Percentiles rank a stretch among this genome's conserved stretches.
Evolutionary conservation across 2,888 invertebrate genomes (phyloP).

Genomic region (Melieria picta): DNA sequence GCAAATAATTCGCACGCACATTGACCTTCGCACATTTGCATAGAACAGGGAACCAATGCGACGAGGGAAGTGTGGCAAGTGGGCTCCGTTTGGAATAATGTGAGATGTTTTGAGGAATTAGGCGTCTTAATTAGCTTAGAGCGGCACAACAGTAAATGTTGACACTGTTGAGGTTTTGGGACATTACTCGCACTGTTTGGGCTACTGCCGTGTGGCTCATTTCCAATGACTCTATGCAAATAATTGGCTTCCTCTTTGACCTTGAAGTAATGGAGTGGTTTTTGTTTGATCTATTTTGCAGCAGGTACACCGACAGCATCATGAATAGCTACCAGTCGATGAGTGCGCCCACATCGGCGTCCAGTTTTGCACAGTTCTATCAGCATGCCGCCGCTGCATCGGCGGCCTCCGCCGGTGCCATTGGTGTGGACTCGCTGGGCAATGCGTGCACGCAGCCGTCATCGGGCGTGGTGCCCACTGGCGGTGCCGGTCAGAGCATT

Average conservation of each 20-base stretch:
- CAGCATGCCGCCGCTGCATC: slow-evolving; percentile 80
- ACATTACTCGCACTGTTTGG: no score
- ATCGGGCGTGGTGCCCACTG: slow-evolving; percentile 69
- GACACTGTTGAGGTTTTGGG: no score
- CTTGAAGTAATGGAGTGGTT: not conserved
- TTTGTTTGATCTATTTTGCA: slow-evolving; percentile 41
- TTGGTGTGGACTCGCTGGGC: slow-evolving; percentile 81
- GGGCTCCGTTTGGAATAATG: no score
- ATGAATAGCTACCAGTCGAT: slow-evolving; percentile 67
- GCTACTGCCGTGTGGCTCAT: no score
- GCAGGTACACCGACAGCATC: slow-evolving; percentile 66
- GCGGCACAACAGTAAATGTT: not conserved
- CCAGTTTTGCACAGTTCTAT: slow-evolving; percentile 82
- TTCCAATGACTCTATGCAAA: no score
- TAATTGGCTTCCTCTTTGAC: no score
- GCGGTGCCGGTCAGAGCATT: slow-evolving; percentile 81
- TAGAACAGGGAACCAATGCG: slow-evolving; percentile 9
- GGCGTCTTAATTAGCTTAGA: not conserved
- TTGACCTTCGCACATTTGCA: slow-evolving; percentile 60
- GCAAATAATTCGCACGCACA: slow-evolving; percentile 50
- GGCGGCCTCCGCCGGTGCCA: slow-evolving; percentile 79
- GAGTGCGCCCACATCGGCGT: slow-evolving; percentile 67
- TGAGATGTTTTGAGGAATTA: not conserved
- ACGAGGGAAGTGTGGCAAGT: no score
- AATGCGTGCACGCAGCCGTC: slow-evolving; percentile 82